Evolutionary conservation across 2,888 invertebrate genomes (phyloP).

Genomic region (Oasisia sp.): DNA sequence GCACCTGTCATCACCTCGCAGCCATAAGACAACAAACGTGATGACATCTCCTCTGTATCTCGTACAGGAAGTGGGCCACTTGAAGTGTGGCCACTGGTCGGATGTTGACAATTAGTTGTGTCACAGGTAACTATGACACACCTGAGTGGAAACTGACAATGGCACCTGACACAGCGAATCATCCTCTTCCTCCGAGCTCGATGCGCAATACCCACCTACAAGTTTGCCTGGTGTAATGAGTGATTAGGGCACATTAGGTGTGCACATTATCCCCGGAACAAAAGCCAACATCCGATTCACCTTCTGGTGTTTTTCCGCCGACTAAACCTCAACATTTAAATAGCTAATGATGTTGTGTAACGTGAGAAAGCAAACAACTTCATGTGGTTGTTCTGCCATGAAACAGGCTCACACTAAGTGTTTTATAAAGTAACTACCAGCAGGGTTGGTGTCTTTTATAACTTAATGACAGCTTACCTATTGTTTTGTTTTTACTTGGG

Average conservation of each 20-base stretch:
- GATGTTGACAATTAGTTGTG: slow-evolving; percentile 11
- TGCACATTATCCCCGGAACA: background rate
- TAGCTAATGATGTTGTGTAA: background rate
- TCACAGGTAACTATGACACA: background rate
- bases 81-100: background rate
- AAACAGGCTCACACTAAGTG: background rate
- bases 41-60: background rate
- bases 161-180: background rate
- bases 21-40: background rate
- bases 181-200: background rate
- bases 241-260: background rate
- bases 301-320: background rate
- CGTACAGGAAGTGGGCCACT: background rate
- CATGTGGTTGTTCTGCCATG: background rate
- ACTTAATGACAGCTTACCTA: background rate
- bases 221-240: background rate
- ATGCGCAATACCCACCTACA: background rate
- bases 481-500: background rate
- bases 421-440: background rate
- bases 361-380: background rate
- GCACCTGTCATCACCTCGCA: background rate
- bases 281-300: slow-evolving; percentile 10
- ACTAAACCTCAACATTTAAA: background rate
- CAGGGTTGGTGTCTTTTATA: background rate
- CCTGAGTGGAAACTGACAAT: slow-evolving; percentile 1